These are phyloP conservation scores for Mythimna albipuncta DNA, from an alignment of 2,888 invertebrate species.

Conservation along the genomic window DNA sequence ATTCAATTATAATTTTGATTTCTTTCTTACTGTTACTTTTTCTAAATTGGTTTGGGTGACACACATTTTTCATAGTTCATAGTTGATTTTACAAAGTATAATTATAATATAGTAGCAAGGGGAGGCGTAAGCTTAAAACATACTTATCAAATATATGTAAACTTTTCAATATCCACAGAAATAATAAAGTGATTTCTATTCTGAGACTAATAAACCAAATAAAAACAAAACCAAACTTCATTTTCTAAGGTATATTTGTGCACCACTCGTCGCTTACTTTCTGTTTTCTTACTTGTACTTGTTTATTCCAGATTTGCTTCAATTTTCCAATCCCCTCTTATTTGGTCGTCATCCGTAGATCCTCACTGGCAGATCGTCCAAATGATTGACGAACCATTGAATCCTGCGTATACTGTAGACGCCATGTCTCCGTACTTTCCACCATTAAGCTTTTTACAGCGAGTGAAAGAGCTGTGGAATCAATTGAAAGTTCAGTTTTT, in stretches of 20 bases:
- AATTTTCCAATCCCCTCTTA: slow-evolving; percentile 72
- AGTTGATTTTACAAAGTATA: too few species aligned
- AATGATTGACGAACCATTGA: slow-evolving; percentile 73
- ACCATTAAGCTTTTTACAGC: slow-evolving; percentile 75
- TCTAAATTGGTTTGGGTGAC: background rate
- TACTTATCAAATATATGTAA: too few species aligned
- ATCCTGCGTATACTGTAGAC: slow-evolving; percentile 75
- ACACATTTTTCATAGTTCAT: too few species aligned
- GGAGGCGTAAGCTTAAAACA: too few species aligned
- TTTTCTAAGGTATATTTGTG: too few species aligned
- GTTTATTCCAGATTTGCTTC: slow-evolving; percentile 70
- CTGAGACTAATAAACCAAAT: too few species aligned
- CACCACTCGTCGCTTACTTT: slow-evolving; percentile 37
- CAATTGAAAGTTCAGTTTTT: slow-evolving; percentile 43
- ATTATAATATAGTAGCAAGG: too few species aligned
- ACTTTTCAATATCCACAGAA: too few species aligned
- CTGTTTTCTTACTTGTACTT: slow-evolving; percentile 33
- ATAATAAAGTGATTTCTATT: background rate
- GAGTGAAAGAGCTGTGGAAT: slow-evolving; percentile 68
- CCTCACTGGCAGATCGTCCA: slow-evolving; percentile 71
- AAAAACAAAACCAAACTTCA: too few species aligned
- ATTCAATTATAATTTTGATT: too few species aligned
- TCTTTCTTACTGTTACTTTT: background rate
- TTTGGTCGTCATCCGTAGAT: slow-evolving; percentile 74
- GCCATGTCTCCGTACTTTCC: slow-evolving; percentile 54